Base-by-base conservation (phyloP, 2,797 vertebrate genomes). In the Spea hammondii region DNA sequence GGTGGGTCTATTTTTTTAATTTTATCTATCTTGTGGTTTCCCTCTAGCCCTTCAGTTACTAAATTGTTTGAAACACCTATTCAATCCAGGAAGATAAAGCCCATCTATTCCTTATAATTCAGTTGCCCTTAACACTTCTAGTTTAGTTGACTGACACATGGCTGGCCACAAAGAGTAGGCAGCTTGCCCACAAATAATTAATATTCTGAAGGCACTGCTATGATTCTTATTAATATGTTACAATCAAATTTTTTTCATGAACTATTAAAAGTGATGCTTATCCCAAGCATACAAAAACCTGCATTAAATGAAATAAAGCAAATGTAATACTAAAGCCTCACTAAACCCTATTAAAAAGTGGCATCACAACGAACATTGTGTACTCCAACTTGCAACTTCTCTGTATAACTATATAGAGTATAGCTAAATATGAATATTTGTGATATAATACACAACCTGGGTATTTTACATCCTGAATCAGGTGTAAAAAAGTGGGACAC, bases 11-110 rank as follows among this genome's bases (percentile, higher is more conserved):
- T 78, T 32, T 53, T 14, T 50, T 78, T 66, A 46, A 66, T 69
- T 73, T 53, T 82, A n/a, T 62, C 75, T 54, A 12, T 68, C 65
- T 55, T 13, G n/a, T n/a, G 11, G 62, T 67, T 77, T 72, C 70
- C 45, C 68, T 55, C 0, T 64, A 73, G 70, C 62, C 55, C 13
- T 72, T 78, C 45, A 44, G 11, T 64, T 49, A 57, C 59, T 73
- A 50, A 54, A 73, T 73, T 65, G 59, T 49, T 65, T n/a, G 49
- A 73, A 71, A 50, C 54, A 54, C 49, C 55, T 59, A 47, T 47
- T 76, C 62, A 71, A 45, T 72, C 70, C 68, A 14, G 14, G 11
- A 13, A 80, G 32, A 8, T 51, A 14, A 60, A 76, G n/a, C 14
- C 4, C 12, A 44, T 14, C 49, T 75, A 6, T 55, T 75, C 48